These are phyloP conservation scores for Prosopocoilus inquinatus DNA, from an alignment of 2,888 invertebrate genomes.

Conservation along the genomic window DNA sequence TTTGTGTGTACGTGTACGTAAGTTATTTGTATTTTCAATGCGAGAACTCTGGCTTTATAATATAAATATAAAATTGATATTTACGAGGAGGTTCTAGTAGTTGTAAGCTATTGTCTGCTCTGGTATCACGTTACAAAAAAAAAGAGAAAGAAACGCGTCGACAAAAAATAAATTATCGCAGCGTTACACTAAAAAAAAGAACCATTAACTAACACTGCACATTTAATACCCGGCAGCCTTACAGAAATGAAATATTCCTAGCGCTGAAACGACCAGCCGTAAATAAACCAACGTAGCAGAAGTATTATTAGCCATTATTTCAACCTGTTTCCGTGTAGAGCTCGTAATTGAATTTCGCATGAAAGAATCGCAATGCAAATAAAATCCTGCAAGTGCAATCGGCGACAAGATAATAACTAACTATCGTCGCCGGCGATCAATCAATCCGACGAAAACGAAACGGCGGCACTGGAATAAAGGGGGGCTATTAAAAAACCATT, in stretches of 20 bases:
- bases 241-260: constrained; percentile 11
- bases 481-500: constrained; percentile 27
- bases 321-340: constrained; percentile 37
- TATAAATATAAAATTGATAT: too few relatives aligned
- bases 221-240: not conserved
- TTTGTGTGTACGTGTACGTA: too few relatives aligned
- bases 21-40: too few relatives aligned
- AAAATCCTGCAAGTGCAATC: constrained; percentile 11
- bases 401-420: constrained; percentile 36
- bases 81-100: too few relatives aligned
- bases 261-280: constrained; percentile 9
- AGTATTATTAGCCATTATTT: constrained; percentile 40
- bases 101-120: too few relatives aligned
- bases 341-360: constrained; percentile 35
- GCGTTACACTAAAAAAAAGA: too few relatives aligned
- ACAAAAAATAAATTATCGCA: too few relatives aligned
- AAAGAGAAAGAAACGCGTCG: too few relatives aligned
- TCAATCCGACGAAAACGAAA: constrained; percentile 13
- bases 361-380: constrained; percentile 32
- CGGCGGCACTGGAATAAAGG: constrained; percentile 7
- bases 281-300: constrained; percentile 13
- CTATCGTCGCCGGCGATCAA: constrained; percentile 17
- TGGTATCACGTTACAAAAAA: too few relatives aligned
- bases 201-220: too few relatives aligned
- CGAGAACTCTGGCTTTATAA: too few relatives aligned